A percentile compares a stretch with the other conserved stretches of the same genome.
phyloP scores from a whole-genome alignment of 1,140 invertebrate species.

The Microplitis demolitor region DNA sequence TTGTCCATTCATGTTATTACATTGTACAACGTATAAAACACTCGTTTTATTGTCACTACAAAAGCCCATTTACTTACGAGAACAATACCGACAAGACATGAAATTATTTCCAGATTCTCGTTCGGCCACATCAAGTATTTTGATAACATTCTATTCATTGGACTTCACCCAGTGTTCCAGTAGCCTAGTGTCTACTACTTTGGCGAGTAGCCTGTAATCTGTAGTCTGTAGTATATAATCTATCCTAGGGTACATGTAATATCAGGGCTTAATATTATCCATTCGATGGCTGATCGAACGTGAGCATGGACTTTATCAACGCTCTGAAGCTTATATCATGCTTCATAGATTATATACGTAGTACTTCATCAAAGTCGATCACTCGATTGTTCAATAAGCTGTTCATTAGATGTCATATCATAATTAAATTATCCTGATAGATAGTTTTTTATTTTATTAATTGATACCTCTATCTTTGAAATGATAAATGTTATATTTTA shows the following conservation, averaged over 20 bases:
- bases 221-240: background rate
- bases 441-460: too few relatives aligned
- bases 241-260: background rate
- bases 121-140: too few relatives aligned
- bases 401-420: background rate
- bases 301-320: background rate
- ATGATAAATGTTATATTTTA: too few relatives aligned
- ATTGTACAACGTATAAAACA: too few relatives aligned
- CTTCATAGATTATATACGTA: background rate
- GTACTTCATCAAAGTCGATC: background rate
- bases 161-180: background rate
- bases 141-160: too few relatives aligned
- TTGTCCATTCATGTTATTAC: too few relatives aligned
- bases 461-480: too few relatives aligned
- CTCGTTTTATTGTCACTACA: too few relatives aligned
- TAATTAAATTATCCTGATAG: too few relatives aligned
- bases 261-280: slow-evolving; percentile 1
- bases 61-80: too few relatives aligned
- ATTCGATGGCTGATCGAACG: slow-evolving; percentile 1
- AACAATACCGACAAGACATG: too few relatives aligned
- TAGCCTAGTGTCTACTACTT: background rate
- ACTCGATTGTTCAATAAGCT: background rate
- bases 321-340: background rate
- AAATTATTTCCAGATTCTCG: too few relatives aligned
- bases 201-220: background rate